Evolutionary conservation across 2,888 invertebrate species (phyloP), one percentile per base, ranked within the genome.

Genomic region (Leucophenga maculata): DNA sequence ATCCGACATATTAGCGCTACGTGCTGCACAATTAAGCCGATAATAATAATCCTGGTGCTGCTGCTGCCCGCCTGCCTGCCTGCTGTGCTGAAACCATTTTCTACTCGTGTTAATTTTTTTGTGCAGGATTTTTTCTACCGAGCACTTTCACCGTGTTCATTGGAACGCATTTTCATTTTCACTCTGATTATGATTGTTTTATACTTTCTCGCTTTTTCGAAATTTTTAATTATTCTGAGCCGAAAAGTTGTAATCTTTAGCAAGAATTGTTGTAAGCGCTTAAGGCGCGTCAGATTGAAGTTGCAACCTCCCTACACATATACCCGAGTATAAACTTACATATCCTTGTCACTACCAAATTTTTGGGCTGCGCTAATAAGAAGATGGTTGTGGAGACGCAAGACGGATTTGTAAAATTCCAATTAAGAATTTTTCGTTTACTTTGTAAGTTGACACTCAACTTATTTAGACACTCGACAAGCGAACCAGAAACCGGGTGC

Each of bases 401-500:
- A n/a, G 83, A 78, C 80, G 74, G 83, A 82, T 80, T 80, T 83
- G 83, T 83, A 78, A 83, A 84, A 83, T 80, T 84, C 84, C 84
- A 83, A 84, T 83, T 83, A 83, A 84, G 79, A 83, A 83, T 84
- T 84, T 84, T 79, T 75, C 78, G 82, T 84, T 84, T 79, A 83
- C 78, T 84, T 83, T 82, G 83, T 84, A 83, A 83, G 83, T 84
- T 83, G 83, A 83, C 82, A 84, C 83, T 78, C 77, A 83, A 83
- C 82, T 82, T 80, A 83, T 83, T 82, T 81, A 82, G 79, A 80
- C 77, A 81, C 84, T 80, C 80, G 78, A 79, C 76, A 79, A 78
- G 62, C 68, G 48, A 50, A 20, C 52, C 16, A n/a, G 20, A 18
- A 62, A 18, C 32, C 22, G n/a, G 20, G 16, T 22, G 62, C 20